Base-by-base conservation (phyloP, 2,888 invertebrate species). In the Monochamus alternatus region DNA sequence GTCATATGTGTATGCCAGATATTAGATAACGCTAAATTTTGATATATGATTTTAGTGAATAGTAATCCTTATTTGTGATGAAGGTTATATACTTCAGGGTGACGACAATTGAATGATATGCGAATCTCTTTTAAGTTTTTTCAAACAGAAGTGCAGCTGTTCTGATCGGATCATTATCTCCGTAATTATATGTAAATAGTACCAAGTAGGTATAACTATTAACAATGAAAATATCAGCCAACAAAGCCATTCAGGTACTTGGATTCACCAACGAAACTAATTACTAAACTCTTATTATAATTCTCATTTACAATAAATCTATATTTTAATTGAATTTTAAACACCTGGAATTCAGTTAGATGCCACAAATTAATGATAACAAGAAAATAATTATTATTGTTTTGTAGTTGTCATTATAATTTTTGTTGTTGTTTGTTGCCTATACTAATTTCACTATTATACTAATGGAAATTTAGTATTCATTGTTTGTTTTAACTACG, bases 361-460 rank as follows among this genome's bases (percentile, higher is more conserved):
- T 32, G 5, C n/a, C n/a, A 32, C 8, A 38, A 38, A 62, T 38
- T 64, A 64, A 64, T 44, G 14, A 14, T 31, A 64, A 64, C 30
- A 64, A 30, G 30, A 47, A 47, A 47, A 47, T 64, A 64, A 64
- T 14, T 30, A 44, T 44, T 9, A 47, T 47, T 47, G 9, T 14
- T 44, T 31, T 22, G 3, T 44, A 64, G 44, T 12, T 43, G 63
- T 12, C 9, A 64, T 64, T 64, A 31, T 44, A 22, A 52, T 9
- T 12, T 10, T 52, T 64, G 7, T 44, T 4, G 22, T 44, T 14
- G 63, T 43, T 64, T 22, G 14, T 47, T 64, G 22, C 4, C 44
- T 47, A 51, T 67, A 67, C 58, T 58, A 58, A 44, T 59, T 68
- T 52, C 14, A 68, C 14, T 58, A 68, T 68, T 68, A 68, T 68